Evolutionary conservation across 2,797 vertebrate genomes (phyloP).

Genomic region (Crocidura indochinensis): DNA sequence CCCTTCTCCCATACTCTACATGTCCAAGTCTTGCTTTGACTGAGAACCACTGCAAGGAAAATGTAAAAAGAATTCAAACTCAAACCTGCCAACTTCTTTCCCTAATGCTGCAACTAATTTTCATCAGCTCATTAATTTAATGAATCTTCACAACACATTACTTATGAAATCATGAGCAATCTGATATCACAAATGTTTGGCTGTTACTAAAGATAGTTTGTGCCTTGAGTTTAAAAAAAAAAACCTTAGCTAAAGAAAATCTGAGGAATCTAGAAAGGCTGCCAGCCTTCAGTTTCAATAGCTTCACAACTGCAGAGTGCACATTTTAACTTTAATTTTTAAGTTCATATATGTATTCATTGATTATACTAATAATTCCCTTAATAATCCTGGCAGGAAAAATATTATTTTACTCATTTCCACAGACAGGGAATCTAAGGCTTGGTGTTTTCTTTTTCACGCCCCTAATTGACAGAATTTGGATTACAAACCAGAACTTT

Average conservation of each 20-base stretch:
- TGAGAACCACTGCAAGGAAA: slow-evolving; percentile 34
- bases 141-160: slow-evolving; percentile 52
- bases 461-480: slow-evolving; percentile 70
- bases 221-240: slow-evolving; percentile 34
- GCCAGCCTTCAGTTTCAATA: slow-evolving; percentile 62
- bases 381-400: slow-evolving; percentile 67
- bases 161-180: slow-evolving; percentile 71
- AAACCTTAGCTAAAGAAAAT: slow-evolving; percentile 66
- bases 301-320: neutral
- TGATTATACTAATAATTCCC: slow-evolving; percentile 78
- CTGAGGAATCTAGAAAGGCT: slow-evolving; percentile 55
- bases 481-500: slow-evolving; percentile 61
- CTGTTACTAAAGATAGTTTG: slow-evolving; percentile 71
- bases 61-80: slow-evolving; percentile 55
- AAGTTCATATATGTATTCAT: slow-evolving; percentile 45
- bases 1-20: neutral
- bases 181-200: slow-evolving; percentile 69
- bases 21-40: neutral
- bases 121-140: slow-evolving; percentile 73
- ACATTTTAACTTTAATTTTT: slow-evolving; percentile 1
- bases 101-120: slow-evolving; percentile 19
- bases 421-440: slow-evolving; percentile 57
- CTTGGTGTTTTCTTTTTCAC: slow-evolving; percentile 63
- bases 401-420: slow-evolving; percentile 69
- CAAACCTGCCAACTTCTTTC: slow-evolving; percentile 48